Evolutionary conservation across 2,888 invertebrate species (phyloP), one percentile per base, ranked within the genome.

Genomic region (Biston betularia): DNA sequence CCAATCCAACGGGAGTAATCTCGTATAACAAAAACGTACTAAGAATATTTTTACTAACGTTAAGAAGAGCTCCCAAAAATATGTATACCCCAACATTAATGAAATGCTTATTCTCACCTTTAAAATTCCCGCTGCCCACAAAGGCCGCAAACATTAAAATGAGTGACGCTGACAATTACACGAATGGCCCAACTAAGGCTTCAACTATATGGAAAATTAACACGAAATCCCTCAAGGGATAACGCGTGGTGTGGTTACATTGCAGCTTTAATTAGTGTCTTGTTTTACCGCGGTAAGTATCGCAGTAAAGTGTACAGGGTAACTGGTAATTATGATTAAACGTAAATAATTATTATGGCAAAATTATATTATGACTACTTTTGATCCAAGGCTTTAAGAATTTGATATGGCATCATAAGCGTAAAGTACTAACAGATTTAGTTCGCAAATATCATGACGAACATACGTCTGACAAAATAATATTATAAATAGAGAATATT

Each of bases 201-300:
- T 69, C 67, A 75, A 75, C 77, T 79, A 74, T 79, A 79, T 76
- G 75, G 78, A 75, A 79, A 76, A 83, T 83, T 81, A 78, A 78
- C 73, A 61, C 59, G 64, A 66, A 72, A 69, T 68, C 65, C 73
- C 80, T 75, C 63, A 63, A 65, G 82, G 78, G 80, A 79, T 55
- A 70, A 71, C 64, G 62, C 71, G 62, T 66, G 74, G 73, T 75
- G 69, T 73, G 72, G 71, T 76, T 79, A 79, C 81, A 81, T 78
- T 81, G 84, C 83, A 78, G 81, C 78, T 81, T 83, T 84, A 85
- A 86, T 86, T 85, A 85, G 76, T 68, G 70, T 80, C 76, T 63
- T 66, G 56, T 71, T 69, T 65, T 69, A 54, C 48, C 53, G 48
- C 45, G 46, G 57, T 48, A 54, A 50, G 52, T 64, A 65, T 64